Base-by-base conservation (phyloP, 2,888 invertebrate species). In the Teleiodes luculella region DNA sequence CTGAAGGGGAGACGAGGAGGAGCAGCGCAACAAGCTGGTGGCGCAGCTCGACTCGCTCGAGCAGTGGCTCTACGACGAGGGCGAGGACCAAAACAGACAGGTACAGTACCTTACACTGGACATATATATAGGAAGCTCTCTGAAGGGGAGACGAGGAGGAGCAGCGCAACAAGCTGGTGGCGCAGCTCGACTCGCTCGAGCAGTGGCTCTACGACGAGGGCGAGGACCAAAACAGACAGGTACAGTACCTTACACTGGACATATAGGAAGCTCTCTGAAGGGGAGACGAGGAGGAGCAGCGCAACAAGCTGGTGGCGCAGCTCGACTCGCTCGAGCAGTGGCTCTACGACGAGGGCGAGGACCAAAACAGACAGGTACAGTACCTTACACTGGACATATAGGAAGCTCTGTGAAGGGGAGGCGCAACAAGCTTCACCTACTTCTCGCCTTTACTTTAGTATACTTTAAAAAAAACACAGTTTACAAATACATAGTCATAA, bases 161-260 rank as follows among this genome's bases (percentile, higher is more conserved):
- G 10, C 96, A 95, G 61, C 92, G 95, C 59, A 83, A 87, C 52
- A 66, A 83, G 0, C 90, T 96, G 56, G 92, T 93, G 31, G 78
- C 85, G 56, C 91, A 93, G 62, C 91, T 99, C 33, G 96, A 95
- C 70, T 92, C 94, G 16, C 95, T 97, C 67, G 99, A 99, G 83
- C 94, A 95, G 76, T 99, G 99, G 99, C 90, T 99, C 14, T 99
- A 99, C 73, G 98, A 98, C 70, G 93, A 92, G 61, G 99, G 99
- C 3, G 98, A 98, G 80, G 96, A 98, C 73, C 96, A 98, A 77
- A 94, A 94, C 64, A 72, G 86, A 78, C 86, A 86, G 80, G 86
- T 85, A 57, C 33, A 16, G 39, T 16, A 2, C 39, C 39, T 6
- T 3, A 2, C 5, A n/a, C 33, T n/a, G n/a, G n/a, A n/a, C n/a